A percentile compares a stretch with the other conserved stretches of the same genome.
These are phyloP conservation scores for Falco berigora DNA, from an alignment of 2,797 vertebrate genomes.

Conservation along the genomic window DNA sequence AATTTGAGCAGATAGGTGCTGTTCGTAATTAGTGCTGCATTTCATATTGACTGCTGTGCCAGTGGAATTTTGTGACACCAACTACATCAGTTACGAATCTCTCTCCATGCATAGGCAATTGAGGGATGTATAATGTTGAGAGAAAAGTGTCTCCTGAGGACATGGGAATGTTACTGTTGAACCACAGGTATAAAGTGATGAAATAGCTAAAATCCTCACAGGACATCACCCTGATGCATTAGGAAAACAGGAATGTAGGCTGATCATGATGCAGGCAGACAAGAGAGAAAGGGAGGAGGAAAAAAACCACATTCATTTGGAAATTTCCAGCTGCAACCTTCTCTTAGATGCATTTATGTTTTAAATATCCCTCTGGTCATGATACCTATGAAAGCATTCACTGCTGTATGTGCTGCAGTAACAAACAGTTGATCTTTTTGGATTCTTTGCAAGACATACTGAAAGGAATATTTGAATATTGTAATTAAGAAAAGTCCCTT, in stretches of 20 bases:
- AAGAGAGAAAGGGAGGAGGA: neutral
- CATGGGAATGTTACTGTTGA: neutral
- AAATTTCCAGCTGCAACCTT: conserved; percentile 29
- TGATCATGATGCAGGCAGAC: neutral
- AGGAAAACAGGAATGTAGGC: neutral
- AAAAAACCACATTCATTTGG: neutral
- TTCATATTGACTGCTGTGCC: neutral
- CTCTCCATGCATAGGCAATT: neutral
- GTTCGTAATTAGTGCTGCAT: neutral
- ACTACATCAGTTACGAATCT: neutral
- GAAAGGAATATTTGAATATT: conserved; percentile 16
- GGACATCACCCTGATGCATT: neutral
- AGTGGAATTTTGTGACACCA: conserved; percentile 25
- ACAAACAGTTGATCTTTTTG: neutral
- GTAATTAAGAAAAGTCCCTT: neutral
- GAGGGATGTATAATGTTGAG: neutral
- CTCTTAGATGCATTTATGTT: neutral
- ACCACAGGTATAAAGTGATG: conserved; percentile 3
- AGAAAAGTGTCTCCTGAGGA: conserved; percentile 31
- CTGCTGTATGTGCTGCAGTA: neutral
- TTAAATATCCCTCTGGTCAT: neutral
- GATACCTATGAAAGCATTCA: neutral
- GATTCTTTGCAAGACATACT: neutral
- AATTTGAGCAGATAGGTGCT: conserved; percentile 28
- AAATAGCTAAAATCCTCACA: conserved; percentile 27